Conservation (phyloP, 2,797 vertebrate species). For the Macrochelys suwanniensis region DNA sequence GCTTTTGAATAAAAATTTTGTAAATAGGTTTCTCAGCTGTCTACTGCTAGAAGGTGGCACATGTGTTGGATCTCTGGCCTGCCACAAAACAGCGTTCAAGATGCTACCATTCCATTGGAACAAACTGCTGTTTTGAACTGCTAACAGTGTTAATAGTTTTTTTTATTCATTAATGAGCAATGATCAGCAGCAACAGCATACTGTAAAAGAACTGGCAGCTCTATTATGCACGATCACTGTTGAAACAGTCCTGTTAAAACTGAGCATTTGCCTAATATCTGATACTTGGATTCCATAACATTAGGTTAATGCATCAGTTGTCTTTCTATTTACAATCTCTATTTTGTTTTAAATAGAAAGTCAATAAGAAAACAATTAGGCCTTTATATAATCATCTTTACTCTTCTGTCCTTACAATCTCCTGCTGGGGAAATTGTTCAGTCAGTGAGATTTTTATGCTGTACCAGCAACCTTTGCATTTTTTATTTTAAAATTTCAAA, state of each 20-base stretch:
- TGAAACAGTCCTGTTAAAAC: accelerated
- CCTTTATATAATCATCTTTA: not conserved
- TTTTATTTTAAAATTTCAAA: constrained; percentile 8
- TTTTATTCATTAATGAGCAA: not conserved
- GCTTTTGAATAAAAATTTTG: not conserved
- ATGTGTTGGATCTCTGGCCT: not conserved
- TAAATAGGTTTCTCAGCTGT: not conserved
- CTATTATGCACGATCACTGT: not conserved
- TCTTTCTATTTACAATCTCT: not conserved
- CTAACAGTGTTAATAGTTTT: accelerated
- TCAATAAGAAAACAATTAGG: constrained; percentile 27
- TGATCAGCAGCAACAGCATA: accelerated
- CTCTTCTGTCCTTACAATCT: not conserved
- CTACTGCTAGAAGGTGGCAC: not conserved
- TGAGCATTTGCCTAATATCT: accelerated
- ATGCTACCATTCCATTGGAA: accelerated
- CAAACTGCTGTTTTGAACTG: not conserved
- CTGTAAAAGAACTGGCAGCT: not conserved
- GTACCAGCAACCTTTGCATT: not conserved
- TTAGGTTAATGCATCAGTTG: accelerated
- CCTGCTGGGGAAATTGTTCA: not conserved
- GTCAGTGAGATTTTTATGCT: not conserved
- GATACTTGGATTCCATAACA: not conserved
- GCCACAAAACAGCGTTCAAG: not conserved
- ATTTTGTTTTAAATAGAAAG: not conserved